These are phyloP conservation scores for Amazona vittata DNA, from an alignment of 2,113 vertebrate species.

Conservation along the genomic window DNA sequence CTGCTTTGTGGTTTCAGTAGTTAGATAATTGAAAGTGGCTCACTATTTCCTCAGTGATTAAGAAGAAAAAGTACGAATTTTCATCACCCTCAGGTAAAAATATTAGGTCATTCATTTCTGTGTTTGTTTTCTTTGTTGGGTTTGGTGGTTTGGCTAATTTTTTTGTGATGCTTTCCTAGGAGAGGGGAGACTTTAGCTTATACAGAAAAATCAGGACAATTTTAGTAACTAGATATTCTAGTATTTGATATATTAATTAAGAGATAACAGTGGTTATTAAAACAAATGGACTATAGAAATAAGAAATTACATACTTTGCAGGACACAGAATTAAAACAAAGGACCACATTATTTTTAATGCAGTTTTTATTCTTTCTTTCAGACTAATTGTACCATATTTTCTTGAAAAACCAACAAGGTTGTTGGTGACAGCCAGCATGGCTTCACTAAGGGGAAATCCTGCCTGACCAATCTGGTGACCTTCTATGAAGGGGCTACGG, in stretches of 20 bases:
- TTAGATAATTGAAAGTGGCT: background rate
- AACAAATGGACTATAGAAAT: background rate
- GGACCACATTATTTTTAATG: background rate
- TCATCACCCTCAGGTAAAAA: background rate
- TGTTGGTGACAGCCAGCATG: too few relatives aligned
- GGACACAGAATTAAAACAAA: background rate
- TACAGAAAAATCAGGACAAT: background rate
- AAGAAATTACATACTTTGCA: background rate
- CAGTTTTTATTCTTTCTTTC: background rate
- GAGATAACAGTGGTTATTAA: background rate
- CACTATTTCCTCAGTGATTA: background rate
- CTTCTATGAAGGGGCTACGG: too few relatives aligned
- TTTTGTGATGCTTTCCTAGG: background rate
- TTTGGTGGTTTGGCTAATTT: background rate
- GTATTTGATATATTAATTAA: background rate
- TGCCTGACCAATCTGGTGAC: too few relatives aligned
- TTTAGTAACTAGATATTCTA: background rate
- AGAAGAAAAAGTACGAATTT: background rate
- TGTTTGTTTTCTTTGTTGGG: background rate
- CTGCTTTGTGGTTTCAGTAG: background rate
- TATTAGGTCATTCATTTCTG: background rate
- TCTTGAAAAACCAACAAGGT: too few relatives aligned
- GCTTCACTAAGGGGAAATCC: too few relatives aligned
- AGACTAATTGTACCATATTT: background rate
- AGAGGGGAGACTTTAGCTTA: background rate